These are phyloP conservation scores for Andrena trimmerana DNA, from an alignment of 2,888 invertebrate species.

Conservation along the genomic window DNA sequence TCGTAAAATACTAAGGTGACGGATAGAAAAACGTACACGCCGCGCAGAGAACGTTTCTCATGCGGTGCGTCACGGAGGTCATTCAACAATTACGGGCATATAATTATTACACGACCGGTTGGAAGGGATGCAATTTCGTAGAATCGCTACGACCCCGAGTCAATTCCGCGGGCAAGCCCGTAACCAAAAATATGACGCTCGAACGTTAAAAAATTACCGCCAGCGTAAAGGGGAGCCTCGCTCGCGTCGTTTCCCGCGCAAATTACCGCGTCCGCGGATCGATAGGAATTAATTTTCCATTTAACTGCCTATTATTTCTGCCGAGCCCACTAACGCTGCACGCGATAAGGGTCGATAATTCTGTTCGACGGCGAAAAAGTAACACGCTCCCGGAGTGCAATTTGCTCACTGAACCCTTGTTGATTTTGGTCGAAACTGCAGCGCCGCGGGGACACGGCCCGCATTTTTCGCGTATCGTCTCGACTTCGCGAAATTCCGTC, in stretches of 20 bases:
- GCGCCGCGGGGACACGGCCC: not conserved
- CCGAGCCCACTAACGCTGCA: not conserved
- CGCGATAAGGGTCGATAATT: conserved; percentile 35
- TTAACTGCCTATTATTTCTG: conserved; percentile 56
- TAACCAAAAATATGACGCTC: conserved; percentile 65
- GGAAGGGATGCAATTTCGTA: conserved; percentile 44
- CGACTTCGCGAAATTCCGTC: not conserved
- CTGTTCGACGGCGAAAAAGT: conserved; percentile 3
- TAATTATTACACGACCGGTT: conserved; percentile 54
- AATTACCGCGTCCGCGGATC: conserved; percentile 32
- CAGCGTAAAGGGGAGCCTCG: conserved; percentile 36
- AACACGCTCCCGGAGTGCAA: not conserved
- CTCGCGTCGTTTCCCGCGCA: conserved; percentile 21
- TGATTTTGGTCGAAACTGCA: not conserved
- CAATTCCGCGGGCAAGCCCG: conserved; percentile 52
- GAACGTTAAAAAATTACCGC: conserved; percentile 66
- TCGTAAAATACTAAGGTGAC: no score
- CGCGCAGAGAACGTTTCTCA: not conserved
- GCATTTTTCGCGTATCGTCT: not conserved
- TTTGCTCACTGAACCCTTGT: not conserved
- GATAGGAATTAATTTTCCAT: conserved; percentile 65
- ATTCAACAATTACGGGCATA: conserved; percentile 54
- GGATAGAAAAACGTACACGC: no score
- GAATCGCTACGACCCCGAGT: conserved; percentile 14
- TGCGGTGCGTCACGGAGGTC: conserved; percentile 25